Evolutionary conservation across 2,888 invertebrate genomes (phyloP), one percentile per base, ranked within the genome.

Genomic region (Chalcosyrphus nemorum): DNA sequence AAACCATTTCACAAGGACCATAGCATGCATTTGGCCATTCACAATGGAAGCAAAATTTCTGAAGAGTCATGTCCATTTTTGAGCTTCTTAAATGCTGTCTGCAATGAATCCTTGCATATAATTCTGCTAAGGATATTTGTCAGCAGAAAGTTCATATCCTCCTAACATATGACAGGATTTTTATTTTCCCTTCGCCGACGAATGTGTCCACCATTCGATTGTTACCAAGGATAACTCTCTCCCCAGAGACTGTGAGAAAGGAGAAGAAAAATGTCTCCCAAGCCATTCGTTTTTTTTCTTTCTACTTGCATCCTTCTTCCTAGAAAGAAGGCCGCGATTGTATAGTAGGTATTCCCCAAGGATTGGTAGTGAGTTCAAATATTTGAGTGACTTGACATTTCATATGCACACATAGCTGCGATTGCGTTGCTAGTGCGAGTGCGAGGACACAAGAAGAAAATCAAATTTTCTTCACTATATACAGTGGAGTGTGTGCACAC

Each of bases 331-430:
- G 3, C 4, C 17, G 13, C 13, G 5, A 50, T 35, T 54, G 21
- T 43, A 19, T 71, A 19, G n/a, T n/a, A n/a, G n/a, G n/a, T 50
- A 65, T 56, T 76, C 65, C 63, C 76, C 27, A 52, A 66, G 71
- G 81, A 52, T n/a, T 43, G 35, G 29, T 15, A 65, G n/a, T 38
- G 35, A 70, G 70, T 80, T 84, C 84, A 84, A 84, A 84, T 84
- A 84, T 84, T 84, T 84, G 84, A 84, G 80, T 84, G 84, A 84
- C 84, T 84, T 84, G 78, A 84, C 84, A 84, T 84, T 84, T 84
- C 80, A 84, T 80, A 84, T 84, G 84, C 80, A 75, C 74, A 59
- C 74, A 47, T 71, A 21, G 45, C 47, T 57, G 21, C 6, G 47
- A 21, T 24, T 70, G 61, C 70, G 70, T 70, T 70, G 13, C 38